A percentile compares a stretch with the other conserved stretches of the same genome.
Conservation (phyloP, 2,113 vertebrate species). For the Zootoca vivipara region DNA sequence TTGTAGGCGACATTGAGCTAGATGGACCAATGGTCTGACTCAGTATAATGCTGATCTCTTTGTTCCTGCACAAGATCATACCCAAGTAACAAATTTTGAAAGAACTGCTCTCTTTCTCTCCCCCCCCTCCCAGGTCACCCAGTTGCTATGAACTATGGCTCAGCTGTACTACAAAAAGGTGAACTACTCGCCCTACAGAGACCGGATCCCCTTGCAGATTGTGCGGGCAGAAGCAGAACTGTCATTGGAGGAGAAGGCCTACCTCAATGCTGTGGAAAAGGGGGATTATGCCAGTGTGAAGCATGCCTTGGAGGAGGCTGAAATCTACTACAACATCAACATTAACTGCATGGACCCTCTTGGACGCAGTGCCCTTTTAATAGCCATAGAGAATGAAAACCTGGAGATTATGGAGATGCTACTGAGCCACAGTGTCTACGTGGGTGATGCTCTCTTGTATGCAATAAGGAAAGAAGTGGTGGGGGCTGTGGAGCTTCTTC, state of each 20-base stretch:
- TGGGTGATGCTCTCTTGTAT: constrained; percentile 93
- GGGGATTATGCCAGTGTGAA: constrained; percentile 96
- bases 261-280: constrained; percentile 95
- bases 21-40: no score
- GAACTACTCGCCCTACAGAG: constrained; percentile 93
- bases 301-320: constrained; percentile 91
- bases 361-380: constrained; percentile 94
- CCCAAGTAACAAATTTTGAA: background rate
- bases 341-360: constrained; percentile 98
- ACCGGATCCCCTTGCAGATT: constrained; percentile 94
- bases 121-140: constrained; percentile 61
- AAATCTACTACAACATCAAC: constrained; percentile 99
- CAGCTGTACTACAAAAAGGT: constrained; percentile 98
- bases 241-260: constrained; percentile 91
- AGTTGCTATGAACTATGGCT: constrained; percentile 87
- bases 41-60: background rate
- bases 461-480: constrained; percentile 98
- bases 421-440: constrained; percentile 90
- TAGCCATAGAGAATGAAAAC: constrained; percentile 98
- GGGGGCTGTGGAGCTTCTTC: constrained; percentile 95
- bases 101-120: accelerated
- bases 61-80: background rate
- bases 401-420: constrained; percentile 98
- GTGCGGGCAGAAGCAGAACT: constrained; percentile 95
- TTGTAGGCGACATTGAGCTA: no score